Evolutionary conservation across 2,113 vertebrate genomes (phyloP).

Genomic region (Psilopogon haemacephalus): DNA sequence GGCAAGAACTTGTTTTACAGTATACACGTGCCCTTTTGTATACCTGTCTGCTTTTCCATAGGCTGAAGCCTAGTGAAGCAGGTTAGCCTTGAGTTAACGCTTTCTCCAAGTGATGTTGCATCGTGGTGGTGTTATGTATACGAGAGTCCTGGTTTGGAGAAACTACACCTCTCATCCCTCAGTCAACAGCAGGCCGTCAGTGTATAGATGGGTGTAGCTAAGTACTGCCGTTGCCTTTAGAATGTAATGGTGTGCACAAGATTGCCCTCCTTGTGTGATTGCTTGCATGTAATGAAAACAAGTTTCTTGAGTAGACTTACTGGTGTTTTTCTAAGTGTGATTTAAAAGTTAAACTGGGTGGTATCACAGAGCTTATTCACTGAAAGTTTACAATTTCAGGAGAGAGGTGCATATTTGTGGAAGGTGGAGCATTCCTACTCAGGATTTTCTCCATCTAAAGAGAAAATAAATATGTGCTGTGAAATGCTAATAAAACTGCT

Average conservation of each 20-base stretch:
- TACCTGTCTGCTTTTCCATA: neutral
- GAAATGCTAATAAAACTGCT: neutral
- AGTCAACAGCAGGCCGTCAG: neutral
- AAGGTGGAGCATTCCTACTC: neutral
- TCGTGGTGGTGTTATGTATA: neutral
- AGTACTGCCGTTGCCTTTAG: rapidly evolving
- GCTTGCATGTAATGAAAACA: neutral
- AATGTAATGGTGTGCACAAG: too few species aligned
- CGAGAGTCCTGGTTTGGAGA: neutral
- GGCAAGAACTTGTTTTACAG: neutral
- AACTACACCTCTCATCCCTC: neutral
- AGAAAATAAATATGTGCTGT: neutral
- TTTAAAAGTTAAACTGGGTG: neutral
- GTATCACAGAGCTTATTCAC: rapidly evolving
- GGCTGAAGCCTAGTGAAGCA: neutral
- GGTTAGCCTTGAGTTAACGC: neutral
- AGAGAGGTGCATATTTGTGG: neutral
- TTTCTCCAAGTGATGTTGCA: neutral
- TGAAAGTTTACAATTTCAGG: neutral
- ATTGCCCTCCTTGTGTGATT: neutral
- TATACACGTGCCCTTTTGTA: rapidly evolving
- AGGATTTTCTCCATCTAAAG: neutral
- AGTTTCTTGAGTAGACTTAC: neutral
- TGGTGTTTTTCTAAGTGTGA: neutral
- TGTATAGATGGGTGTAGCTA: neutral